Conservation (phyloP, 2,888 invertebrate genomes). For the Tenthredo livida region DNA sequence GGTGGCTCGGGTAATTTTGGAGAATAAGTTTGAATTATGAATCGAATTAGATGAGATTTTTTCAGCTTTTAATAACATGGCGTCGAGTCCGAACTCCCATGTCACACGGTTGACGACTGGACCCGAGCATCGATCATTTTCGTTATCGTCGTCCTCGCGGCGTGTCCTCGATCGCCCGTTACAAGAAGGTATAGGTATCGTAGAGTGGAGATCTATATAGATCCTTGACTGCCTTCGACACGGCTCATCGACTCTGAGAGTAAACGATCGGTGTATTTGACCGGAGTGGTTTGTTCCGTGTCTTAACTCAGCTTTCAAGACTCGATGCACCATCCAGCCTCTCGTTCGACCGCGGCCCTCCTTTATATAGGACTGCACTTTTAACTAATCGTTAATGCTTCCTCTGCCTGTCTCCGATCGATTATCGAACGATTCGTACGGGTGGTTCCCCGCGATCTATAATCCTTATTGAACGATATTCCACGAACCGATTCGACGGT, state of each 20-base stretch:
- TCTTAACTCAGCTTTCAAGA: slow-evolving; percentile 28
- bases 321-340: background rate
- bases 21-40: background rate
- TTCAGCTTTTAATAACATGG: background rate
- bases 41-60: background rate
- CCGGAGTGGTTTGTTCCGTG: slow-evolving; percentile 58
- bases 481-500: slow-evolving; percentile 48
- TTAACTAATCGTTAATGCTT: slow-evolving; percentile 50
- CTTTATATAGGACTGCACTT: slow-evolving; percentile 54
- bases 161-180: slow-evolving; percentile 62
- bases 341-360: slow-evolving; percentile 16
- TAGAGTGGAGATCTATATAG: slow-evolving; percentile 67
- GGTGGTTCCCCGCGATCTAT: slow-evolving; percentile 64
- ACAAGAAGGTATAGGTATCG: slow-evolving; percentile 65
- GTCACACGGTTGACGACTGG: slow-evolving; percentile 52
- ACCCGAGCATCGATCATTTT: slow-evolving; percentile 75
- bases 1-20: background rate
- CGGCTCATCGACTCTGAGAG: slow-evolving; percentile 74
- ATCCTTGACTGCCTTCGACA: slow-evolving; percentile 62
- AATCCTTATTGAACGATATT: slow-evolving; percentile 58
- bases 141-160: slow-evolving; percentile 72
- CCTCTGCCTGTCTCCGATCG: slow-evolving; percentile 56
- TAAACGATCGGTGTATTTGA: slow-evolving; percentile 70
- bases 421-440: slow-evolving; percentile 55
- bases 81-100: slow-evolving; percentile 5